Percentiles rank a stretch among this genome's conserved stretches.
Conservation (phyloP, 2,888 invertebrate species). For the Acronicta aceris region DNA sequence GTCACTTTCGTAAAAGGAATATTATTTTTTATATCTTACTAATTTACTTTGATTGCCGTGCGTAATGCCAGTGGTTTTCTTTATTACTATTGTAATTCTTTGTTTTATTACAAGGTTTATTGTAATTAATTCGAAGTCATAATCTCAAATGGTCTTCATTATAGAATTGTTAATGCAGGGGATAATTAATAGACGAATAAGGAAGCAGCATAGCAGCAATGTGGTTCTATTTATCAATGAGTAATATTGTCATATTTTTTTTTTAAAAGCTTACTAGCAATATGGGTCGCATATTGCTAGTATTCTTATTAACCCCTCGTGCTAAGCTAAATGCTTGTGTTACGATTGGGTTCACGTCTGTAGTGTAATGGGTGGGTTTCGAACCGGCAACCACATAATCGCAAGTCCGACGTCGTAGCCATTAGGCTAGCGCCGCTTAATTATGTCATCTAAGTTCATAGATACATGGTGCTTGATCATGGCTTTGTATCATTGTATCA, state of each 20-base stretch:
- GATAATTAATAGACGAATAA: slow-evolving; percentile 17
- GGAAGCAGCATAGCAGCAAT: slow-evolving; percentile 25
- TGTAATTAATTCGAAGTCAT: slow-evolving; percentile 16
- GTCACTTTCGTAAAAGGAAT: slow-evolving; percentile 21
- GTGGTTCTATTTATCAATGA: slow-evolving; percentile 5
- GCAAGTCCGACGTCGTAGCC: too few relatives aligned
- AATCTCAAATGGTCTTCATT: slow-evolving; percentile 31
- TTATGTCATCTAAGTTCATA: too few relatives aligned
- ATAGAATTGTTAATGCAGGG: slow-evolving; percentile 16
- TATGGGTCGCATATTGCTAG: too few relatives aligned
- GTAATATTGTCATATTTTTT: slow-evolving; percentile 7
- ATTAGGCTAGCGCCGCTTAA: too few relatives aligned
- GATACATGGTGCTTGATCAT: too few relatives aligned
- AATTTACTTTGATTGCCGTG: slow-evolving; percentile 1
- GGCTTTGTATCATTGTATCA: too few relatives aligned
- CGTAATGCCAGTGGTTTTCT: slow-evolving; percentile 6
- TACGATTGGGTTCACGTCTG: too few relatives aligned
- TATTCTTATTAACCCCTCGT: too few relatives aligned
- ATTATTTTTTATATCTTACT: background rate
- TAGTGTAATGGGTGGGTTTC: too few relatives aligned
- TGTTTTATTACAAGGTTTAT: slow-evolving; percentile 20
- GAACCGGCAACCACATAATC: too few relatives aligned
- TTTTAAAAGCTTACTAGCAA: too few relatives aligned
- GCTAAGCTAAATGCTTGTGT: too few relatives aligned
- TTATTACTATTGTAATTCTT: slow-evolving; percentile 10